Percentiles rank a stretch among this genome's conserved stretches.
Conservation (phyloP, 2,113 vertebrate genomes). For the Silurus meridionalis region DNA sequence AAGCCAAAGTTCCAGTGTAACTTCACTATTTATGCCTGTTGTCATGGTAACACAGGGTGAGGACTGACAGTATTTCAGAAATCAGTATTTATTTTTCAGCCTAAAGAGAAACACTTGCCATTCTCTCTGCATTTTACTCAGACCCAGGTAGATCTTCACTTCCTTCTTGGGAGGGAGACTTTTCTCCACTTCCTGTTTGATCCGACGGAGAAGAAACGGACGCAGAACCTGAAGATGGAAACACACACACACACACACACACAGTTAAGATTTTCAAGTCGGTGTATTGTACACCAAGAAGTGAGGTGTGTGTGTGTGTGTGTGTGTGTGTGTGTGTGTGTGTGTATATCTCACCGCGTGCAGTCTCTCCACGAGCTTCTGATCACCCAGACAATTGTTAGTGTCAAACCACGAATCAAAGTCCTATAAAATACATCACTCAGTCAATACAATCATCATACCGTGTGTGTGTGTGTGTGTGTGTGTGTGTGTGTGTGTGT, state of each 20-base stretch:
- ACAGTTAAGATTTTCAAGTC: background rate
- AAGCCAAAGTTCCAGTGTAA: no score
- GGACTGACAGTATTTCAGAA: no score
- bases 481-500: background rate
- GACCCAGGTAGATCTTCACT: slow-evolving; percentile 87
- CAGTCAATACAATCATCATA: background rate
- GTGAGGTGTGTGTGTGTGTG: slow-evolving; percentile 7
- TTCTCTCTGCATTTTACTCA: slow-evolving; percentile 90
- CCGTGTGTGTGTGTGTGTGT: background rate
- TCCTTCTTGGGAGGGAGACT: slow-evolving; percentile 88
- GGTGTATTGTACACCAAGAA: no score
- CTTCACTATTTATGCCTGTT: no score
- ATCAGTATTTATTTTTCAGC: no score
- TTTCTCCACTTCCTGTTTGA: slow-evolving; percentile 89
- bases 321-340: slow-evolving; percentile 4
- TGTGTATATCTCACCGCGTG: slow-evolving; percentile 76
- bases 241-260: background rate
- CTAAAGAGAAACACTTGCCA: slow-evolving; percentile 70
- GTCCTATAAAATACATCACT: slow-evolving; percentile 69
- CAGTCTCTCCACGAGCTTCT: slow-evolving; percentile 88
- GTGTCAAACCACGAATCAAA: slow-evolving; percentile 93
- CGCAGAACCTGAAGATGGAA: slow-evolving; percentile 77
- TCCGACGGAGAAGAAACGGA: slow-evolving; percentile 85
- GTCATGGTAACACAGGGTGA: no score
- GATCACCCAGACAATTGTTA: slow-evolving; percentile 89